Base-by-base conservation (phyloP, 2,113 vertebrate genomes). In the Daphoenositta chrysoptera region DNA sequence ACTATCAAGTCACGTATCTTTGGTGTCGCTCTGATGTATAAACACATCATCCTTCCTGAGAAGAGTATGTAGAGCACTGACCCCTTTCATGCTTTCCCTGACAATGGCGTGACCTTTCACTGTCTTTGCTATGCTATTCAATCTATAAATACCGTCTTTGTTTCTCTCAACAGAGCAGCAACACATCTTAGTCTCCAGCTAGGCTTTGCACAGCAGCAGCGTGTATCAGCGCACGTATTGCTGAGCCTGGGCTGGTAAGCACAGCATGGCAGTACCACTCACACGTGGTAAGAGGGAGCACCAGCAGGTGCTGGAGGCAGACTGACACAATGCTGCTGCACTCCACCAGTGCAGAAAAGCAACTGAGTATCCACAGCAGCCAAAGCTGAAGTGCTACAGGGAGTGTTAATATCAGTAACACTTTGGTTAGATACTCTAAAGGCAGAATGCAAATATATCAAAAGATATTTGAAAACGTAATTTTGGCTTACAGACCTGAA, bases 251-350 rank as follows among this genome's bases (percentile, higher is more conserved):
- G 45, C 35, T 76, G 80, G 18, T 24, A 13, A 78, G 30, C 11
- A 9, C 35, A 12, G 47, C 8, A 0, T 7, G 31, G 9, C 2
- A 2, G 47, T 6, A 15, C 35, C 61, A 14, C 27, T 76, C 61
- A n/a, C 30, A 22, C 0, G 0, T 7, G 39, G 4, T 11, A 2
- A 26, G 30, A 16, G 14, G n/a, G 21, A 81, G 21, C 26, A 45
- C 17, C 30, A 57, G 70, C 31, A 64, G 53, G 20, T 0, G 0
- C 51, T 60, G 42, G 22, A 39, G 11, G 5, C 66, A 76, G 8
- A 19, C 7, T 45, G 39, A 1, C 18, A 27, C 30, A 50, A 7
- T 1, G 3, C 54, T 81, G 73, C n/a, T 37, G 27, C 42, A 14
- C 3, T 42, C 30, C 27, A 35, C 40, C 57, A 33, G 9, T 0